Evolutionary conservation across 2,113 vertebrate genomes (phyloP), one percentile per base, ranked within the genome.

Genomic region (Mola mola): DNA sequence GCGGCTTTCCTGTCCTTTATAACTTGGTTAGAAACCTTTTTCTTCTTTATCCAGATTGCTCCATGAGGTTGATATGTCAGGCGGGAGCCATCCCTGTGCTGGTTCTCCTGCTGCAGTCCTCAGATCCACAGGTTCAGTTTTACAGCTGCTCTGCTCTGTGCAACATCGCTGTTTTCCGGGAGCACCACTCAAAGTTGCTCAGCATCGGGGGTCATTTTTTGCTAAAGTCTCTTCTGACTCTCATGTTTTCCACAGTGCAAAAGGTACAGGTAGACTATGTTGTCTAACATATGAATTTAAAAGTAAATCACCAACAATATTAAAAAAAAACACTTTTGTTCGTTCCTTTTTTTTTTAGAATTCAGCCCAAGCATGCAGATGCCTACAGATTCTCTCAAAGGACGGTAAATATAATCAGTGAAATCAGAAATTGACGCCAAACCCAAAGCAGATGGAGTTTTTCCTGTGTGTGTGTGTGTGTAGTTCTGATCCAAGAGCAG

Each of bases 131-230:
- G 80, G 87, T 94, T 21, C 88, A 94, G 90, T 94, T 92, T 64
- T 92, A 92, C 77, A 94, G 93, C 78, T 94, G 94, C 81, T 81
- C 87, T 34, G 90, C 94, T 48, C 75, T 94, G 22, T 90, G 90
- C 65, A 93, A 93, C 0, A n/a, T 95, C 40, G 89, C 93, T 53
- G 82, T 85, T 15, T 55, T 71, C 0, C 24, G 64, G 19, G 83
- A 87, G 52, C 82, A 93, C 55, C 92, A 92, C 0, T 47, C 78
- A 44, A 87, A 72, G 19, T 56, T 94, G 86, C 82, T 95, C 25
- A 72, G 75, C 71, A 52, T 83, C 0, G 78, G 84, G 34, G 88
- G 87, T 19, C 60, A 77, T 33, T 91, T 90, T 60, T 78, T 94
- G 37, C 75, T 93, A 2, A 83, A 19, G 50, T 89, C 81, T 19